Conservation (phyloP, 2,797 vertebrate species). For the Dromococcyx pavoninus region DNA sequence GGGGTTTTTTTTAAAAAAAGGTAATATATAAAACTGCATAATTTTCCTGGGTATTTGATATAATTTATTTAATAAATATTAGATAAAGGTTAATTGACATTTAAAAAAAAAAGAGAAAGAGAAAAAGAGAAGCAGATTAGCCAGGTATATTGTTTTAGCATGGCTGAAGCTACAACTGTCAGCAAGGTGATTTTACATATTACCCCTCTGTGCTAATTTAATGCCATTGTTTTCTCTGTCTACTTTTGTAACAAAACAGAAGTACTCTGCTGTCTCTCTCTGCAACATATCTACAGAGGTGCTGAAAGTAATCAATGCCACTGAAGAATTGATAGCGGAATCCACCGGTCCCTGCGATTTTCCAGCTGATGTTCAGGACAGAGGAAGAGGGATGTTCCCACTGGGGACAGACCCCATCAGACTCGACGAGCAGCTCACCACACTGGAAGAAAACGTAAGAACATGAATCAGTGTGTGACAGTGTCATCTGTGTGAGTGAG, state of each 20-base stretch:
- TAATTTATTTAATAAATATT: not conserved
- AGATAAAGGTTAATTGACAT: not conserved
- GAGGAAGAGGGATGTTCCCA: constrained; percentile 76
- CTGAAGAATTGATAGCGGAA: constrained; percentile 93
- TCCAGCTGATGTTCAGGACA: constrained; percentile 72
- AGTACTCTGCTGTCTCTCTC: constrained; percentile 95
- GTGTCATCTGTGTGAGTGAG: no score
- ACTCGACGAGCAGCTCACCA: constrained; percentile 91
- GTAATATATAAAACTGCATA: not conserved
- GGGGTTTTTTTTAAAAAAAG: not conserved
- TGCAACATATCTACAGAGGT: constrained; percentile 99
- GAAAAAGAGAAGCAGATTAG: not conserved
- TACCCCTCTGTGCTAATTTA: constrained; percentile 60
- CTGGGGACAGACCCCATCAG: constrained; percentile 79
- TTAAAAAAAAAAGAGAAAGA: no score
- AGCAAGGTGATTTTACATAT: not conserved
- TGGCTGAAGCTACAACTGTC: not conserved
- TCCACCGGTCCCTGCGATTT: constrained; percentile 78
- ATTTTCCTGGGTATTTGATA: not conserved
- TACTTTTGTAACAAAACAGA: constrained; percentile 81
- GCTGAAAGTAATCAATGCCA: constrained; percentile 95
- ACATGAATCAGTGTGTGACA: not conserved
- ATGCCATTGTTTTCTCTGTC: constrained; percentile 72
- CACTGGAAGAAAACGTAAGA: constrained; percentile 96
- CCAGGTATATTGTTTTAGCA: not conserved